phyloP scores from a whole-genome alignment of 2,888 invertebrate genomes.

The Ophioninae sp. region DNA sequence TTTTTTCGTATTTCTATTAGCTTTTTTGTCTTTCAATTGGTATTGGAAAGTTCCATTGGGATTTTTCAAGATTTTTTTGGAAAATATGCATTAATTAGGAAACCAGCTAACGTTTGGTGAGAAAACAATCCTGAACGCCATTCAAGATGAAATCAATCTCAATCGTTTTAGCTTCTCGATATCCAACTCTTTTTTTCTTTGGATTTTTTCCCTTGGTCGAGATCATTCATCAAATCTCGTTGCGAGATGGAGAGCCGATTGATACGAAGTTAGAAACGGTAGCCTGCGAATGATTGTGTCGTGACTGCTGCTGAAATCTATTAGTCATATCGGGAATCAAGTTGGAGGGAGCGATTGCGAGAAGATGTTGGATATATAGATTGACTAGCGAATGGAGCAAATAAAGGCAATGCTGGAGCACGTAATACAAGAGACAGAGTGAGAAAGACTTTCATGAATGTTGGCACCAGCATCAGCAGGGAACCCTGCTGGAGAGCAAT shows the following conservation, averaged over 20 bases:
- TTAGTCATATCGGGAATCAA: conserved; percentile 71
- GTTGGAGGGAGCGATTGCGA: conserved; percentile 54
- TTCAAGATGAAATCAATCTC: conserved; percentile 77
- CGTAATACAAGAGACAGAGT: conserved; percentile 39
- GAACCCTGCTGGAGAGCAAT: conserved; percentile 51
- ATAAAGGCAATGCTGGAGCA: conserved; percentile 45
- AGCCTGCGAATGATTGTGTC: conserved; percentile 77
- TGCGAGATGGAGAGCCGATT: conserved; percentile 71
- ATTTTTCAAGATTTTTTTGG: neutral
- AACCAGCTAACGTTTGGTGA: conserved; percentile 57
- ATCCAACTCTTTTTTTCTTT: conserved; percentile 57
- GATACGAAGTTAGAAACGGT: conserved; percentile 78
- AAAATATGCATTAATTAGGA: no score
- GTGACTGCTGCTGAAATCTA: conserved; percentile 74
- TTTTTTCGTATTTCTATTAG: neutral
- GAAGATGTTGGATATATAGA: conserved; percentile 4
- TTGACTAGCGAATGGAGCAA: conserved; percentile 32
- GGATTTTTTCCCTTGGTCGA: no score
- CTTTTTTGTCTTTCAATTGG: conserved; percentile 5
- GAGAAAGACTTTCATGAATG: conserved; percentile 54
- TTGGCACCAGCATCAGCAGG: conserved; percentile 33
- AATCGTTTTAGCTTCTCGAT: conserved; percentile 69
- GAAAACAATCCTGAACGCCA: conserved; percentile 51
- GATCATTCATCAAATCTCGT: conserved; percentile 80
- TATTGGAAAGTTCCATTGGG: conserved; percentile 3